A percentile compares a stretch with the other conserved stretches of the same genome.
Evolutionary conservation across 2,113 vertebrate genomes (phyloP).

Genomic region (Chroicocephalus ridibundus): DNA sequence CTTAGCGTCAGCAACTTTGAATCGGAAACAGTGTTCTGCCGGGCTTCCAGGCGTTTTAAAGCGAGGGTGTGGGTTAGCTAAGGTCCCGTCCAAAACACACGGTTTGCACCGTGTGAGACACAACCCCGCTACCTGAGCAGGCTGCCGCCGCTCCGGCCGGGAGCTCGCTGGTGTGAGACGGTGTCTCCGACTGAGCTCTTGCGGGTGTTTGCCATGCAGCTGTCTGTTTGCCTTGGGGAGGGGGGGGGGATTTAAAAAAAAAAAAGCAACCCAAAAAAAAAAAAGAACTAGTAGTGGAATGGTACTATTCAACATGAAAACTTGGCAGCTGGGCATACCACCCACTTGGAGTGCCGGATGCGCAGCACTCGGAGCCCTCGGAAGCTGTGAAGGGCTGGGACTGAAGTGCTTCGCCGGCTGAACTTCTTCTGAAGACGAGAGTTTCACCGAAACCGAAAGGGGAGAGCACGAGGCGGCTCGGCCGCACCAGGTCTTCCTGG

Average conservation of each 20-base stretch:
- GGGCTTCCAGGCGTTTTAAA: neutral
- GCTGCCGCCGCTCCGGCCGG: accelerated
- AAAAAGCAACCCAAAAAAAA: too few species aligned
- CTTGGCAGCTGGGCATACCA: slow-evolving; percentile 35
- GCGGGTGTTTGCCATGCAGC: neutral
- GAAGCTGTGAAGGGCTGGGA: neutral
- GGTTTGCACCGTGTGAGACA: neutral
- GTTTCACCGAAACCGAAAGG: neutral
- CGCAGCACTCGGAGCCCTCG: neutral
- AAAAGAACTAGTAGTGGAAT: neutral
- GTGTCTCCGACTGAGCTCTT: neutral
- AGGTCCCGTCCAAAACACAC: accelerated
- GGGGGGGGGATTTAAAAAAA: too few species aligned
- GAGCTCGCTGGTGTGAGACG: neutral
- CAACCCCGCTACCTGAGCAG: neutral
- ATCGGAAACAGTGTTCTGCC: neutral
- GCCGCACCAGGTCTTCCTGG: neutral
- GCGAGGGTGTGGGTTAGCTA: neutral
- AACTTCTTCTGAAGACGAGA: neutral
- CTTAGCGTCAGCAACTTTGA: neutral
- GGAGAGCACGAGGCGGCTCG: neutral
- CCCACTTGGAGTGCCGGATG: slow-evolving; percentile 2
- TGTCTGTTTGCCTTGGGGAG: neutral
- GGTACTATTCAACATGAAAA: neutral
- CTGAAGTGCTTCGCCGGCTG: accelerated